Percentiles rank a stretch among this genome's conserved stretches.
Evolutionary conservation across 2,888 invertebrate genomes (phyloP).

Genomic region (Philaethria dido): DNA sequence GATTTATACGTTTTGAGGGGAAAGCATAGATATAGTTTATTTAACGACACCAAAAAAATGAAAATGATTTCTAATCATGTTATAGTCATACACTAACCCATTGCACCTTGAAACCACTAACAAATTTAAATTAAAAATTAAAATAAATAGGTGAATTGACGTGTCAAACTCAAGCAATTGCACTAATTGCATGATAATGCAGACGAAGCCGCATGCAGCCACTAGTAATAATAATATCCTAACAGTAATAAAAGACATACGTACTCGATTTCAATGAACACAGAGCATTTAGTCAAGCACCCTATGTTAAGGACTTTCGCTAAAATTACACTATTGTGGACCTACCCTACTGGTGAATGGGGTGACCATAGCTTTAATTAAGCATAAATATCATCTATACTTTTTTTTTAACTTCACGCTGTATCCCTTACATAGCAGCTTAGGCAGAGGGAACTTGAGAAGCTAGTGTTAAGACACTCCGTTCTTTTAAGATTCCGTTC

Average conservation of each 20-base stretch:
- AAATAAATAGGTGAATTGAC: conserved; percentile 8
- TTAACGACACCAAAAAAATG: too few relatives aligned
- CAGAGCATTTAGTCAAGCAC: conserved; percentile 59
- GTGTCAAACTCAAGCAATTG: conserved; percentile 14
- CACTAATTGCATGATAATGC: conserved; percentile 14
- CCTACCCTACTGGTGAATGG: conserved; percentile 50
- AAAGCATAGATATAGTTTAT: too few relatives aligned
- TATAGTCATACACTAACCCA: neutral
- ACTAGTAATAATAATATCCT: conserved; percentile 21
- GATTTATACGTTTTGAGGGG: conserved; percentile 83
- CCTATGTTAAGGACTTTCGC: conserved; percentile 50
- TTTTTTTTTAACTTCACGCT: too few relatives aligned
- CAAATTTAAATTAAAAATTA: neutral
- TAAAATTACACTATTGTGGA: conserved; percentile 41
- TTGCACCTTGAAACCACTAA: too few relatives aligned
- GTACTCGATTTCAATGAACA: conserved; percentile 49
- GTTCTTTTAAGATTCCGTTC: too few relatives aligned
- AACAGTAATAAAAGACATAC: conserved; percentile 51
- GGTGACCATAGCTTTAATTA: conserved; percentile 37
- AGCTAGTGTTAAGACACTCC: too few relatives aligned
- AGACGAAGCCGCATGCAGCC: conserved; percentile 19
- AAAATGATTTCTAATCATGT: too few relatives aligned
- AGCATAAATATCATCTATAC: too few relatives aligned
- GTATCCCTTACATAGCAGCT: too few relatives aligned
- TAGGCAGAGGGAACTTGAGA: too few relatives aligned